Evolutionary conservation across 2,888 invertebrate genomes (phyloP).

Genomic region (Drosophila nigritarsus): DNA sequence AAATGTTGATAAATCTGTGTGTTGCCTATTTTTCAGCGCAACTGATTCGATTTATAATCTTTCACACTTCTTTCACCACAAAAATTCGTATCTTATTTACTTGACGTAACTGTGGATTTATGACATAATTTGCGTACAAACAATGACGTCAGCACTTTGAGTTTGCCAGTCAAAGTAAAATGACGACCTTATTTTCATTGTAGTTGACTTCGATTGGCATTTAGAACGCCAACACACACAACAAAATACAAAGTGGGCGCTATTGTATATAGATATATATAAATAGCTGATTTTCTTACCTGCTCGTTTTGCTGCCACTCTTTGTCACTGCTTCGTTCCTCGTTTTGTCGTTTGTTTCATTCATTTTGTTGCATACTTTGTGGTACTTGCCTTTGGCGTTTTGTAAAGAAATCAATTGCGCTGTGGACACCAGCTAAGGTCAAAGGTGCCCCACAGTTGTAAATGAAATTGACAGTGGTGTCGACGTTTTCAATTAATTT

Average conservation of each 20-base stretch:
- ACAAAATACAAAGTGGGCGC: background rate
- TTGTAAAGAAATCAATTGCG: slow-evolving; percentile 51
- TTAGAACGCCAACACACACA: slow-evolving; percentile 32
- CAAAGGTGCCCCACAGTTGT: slow-evolving; percentile 53
- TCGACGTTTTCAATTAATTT: slow-evolving; percentile 29
- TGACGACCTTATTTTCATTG: slow-evolving; percentile 16
- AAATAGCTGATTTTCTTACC: slow-evolving; percentile 30
- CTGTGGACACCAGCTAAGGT: slow-evolving; percentile 50
- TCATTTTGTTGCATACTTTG: slow-evolving; percentile 53
- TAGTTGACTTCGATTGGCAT: slow-evolving; percentile 53
- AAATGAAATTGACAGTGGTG: slow-evolving; percentile 53
- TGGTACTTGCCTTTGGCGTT: slow-evolving; percentile 22
- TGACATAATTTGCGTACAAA: slow-evolving; percentile 33
- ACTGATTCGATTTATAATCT: background rate
- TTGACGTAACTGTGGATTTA: slow-evolving; percentile 56
- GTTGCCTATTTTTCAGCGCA: slow-evolving; percentile 46
- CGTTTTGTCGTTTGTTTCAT: slow-evolving; percentile 36
- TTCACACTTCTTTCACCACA: background rate
- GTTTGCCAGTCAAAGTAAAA: background rate
- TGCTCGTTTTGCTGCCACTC: slow-evolving; percentile 1
- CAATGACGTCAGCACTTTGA: slow-evolving; percentile 17
- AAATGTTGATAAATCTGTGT: slow-evolving; percentile 60
- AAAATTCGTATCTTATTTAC: background rate
- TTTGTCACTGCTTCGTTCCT: slow-evolving; percentile 12
- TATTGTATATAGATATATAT: slow-evolving; percentile 7